phyloP scores from a whole-genome alignment of 2,888 invertebrate genomes.

The Eilema caniola region DNA sequence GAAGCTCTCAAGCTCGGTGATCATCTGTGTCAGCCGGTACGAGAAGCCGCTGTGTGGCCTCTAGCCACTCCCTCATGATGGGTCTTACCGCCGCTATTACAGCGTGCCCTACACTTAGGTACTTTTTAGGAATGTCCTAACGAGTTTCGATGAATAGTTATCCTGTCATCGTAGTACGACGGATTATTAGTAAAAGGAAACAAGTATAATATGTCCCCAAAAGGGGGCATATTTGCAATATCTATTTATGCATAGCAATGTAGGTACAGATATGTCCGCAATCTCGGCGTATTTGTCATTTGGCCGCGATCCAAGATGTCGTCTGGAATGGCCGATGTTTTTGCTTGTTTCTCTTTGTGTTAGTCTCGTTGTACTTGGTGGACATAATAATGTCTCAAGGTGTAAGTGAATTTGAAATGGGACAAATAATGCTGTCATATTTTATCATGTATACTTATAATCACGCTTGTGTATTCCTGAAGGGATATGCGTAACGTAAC shows the following conservation, averaged over 20 bases:
- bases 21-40: no score
- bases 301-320: slow-evolving; percentile 59
- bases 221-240: slow-evolving; percentile 1
- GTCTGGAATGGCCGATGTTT: slow-evolving; percentile 40
- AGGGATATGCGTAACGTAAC: no score
- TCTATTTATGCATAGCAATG: slow-evolving; percentile 32
- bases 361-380: slow-evolving; percentile 38
- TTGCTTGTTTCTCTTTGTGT: slow-evolving; percentile 45
- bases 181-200: not conserved
- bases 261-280: slow-evolving; percentile 46
- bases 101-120: no score
- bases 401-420: not conserved
- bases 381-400: slow-evolving; percentile 18
- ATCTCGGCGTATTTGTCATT: slow-evolving; percentile 52
- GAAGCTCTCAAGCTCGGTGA: no score
- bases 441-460: not conserved
- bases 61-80: no score
- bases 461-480: not conserved
- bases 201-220: not conserved
- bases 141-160: not conserved
- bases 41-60: no score
- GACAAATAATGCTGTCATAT: no score
- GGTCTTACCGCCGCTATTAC: no score
- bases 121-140: no score
- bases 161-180: not conserved